Base-by-base conservation (phyloP, 1,140 invertebrate species). In the silkworm (Bombyx mori) region DNA sequence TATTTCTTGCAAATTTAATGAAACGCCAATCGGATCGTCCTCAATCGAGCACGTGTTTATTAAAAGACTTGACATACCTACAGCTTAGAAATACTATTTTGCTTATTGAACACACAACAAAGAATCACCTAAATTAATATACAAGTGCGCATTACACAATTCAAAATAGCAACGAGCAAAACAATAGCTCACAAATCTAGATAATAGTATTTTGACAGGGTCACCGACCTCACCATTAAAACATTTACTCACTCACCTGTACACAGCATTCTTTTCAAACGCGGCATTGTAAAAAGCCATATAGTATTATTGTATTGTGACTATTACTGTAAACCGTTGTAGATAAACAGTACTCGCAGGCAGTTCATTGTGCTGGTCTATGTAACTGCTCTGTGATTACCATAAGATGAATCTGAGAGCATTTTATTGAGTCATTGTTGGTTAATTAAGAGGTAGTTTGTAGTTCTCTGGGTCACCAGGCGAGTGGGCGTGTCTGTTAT, bases 401-500 rank as follows among this genome's bases (percentile, higher is more conserved):
- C 42, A 76, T 73, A 73, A 75, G 73, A 71, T 66, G 66, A 62
- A 63, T 62, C 63, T 76, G 61, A 77, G 80, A 79, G 64, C 59
- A 69, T 82, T 81, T 77, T 77, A 74, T 77, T 55, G 54, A 75
- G 68, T 78, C 69, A 77, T 78, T 79, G 73, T 79, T 71, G 57
- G 68, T 62, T 79, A 82, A 84, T 84, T 75, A 81, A 80, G 73
- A 73, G 60, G 62, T 78, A 62, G 62, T 75, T 78, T 75, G 75
- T 72, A 62, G 68, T 56, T 73, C 78, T 79, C 22, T 80, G 65
- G 76, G 80, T 79, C 71, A 83, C 65, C 61, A 63, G 68, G 71
- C 61, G 62, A 71, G 75, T 78, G 59, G 73, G 73, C 66, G 78
- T 76, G 68, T 60, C 63, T 68, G 61, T 71, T 67, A 62, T 58